Conservation (phyloP, 2,113 vertebrate genomes). For the Trichomycterus rosablanca region DNA sequence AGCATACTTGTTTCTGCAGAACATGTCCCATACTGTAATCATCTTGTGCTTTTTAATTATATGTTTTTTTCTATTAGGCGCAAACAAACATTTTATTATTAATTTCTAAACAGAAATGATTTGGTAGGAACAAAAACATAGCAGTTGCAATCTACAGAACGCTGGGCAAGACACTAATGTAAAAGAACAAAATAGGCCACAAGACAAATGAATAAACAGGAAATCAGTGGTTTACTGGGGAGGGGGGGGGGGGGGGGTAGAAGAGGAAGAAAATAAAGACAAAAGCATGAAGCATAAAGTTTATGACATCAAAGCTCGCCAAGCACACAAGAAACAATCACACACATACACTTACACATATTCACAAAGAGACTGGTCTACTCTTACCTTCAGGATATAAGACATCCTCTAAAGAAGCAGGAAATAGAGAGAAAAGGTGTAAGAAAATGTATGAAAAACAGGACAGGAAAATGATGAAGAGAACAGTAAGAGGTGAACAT, state of each 20-base stretch:
- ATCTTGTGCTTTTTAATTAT: no score
- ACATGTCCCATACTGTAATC: no score
- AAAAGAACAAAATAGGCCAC: conserved; percentile 15
- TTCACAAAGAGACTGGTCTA: conserved; percentile 60
- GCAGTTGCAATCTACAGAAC: background rate
- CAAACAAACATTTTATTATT: no score
- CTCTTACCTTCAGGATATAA: conserved; percentile 99
- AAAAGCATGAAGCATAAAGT: conserved; percentile 48
- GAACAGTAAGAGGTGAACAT: conserved; percentile 45
- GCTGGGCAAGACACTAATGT: conserved; percentile 8
- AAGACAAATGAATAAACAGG: conserved; percentile 50
- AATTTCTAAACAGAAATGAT: no score
- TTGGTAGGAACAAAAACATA: background rate
- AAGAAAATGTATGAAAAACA: conserved; percentile 57
- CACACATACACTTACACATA: conserved; percentile 44
- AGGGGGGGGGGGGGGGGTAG: conserved; percentile 43
- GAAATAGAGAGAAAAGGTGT: conserved; percentile 81
- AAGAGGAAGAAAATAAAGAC: conserved; percentile 37
- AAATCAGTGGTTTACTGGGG: conserved; percentile 53
- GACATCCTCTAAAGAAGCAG: conserved; percentile 96
- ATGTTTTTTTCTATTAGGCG: no score
- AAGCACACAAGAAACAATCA: conserved; percentile 43
- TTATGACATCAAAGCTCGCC: conserved; percentile 54
- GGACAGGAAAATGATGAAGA: conserved; percentile 52
- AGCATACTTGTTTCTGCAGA: no score